These are phyloP conservation scores for Coregonus ussuriensis DNA, from an alignment of 2,797 vertebrate genomes.

Conservation along the genomic window DNA sequence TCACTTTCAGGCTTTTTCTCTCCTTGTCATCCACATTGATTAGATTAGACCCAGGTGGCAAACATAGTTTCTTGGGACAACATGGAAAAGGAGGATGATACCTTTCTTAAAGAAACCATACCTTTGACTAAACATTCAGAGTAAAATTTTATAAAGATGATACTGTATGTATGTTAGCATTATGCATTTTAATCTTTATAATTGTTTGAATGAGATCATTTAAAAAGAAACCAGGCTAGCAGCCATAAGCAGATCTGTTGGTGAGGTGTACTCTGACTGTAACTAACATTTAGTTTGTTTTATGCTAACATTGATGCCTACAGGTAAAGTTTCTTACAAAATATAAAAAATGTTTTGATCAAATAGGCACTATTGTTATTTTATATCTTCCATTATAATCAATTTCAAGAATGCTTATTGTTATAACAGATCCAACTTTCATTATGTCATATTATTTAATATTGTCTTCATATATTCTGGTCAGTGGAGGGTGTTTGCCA, in stretches of 20 bases:
- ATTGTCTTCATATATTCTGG: constrained; percentile 54
- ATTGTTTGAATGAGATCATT: background rate
- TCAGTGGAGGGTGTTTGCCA: constrained; percentile 57
- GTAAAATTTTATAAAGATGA: too few species aligned
- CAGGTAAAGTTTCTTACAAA: background rate
- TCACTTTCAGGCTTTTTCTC: constrained; percentile 96
- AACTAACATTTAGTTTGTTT: background rate
- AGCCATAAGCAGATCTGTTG: background rate
- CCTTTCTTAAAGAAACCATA: background rate
- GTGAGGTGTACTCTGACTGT: background rate
- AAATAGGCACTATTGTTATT: background rate
- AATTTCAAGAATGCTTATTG: background rate
- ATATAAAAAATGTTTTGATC: background rate
- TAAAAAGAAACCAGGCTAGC: background rate
- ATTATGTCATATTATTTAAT: background rate
- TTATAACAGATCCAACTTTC: background rate
- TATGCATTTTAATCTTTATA: constrained; percentile 13
- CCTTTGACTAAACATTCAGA: constrained; percentile 4
- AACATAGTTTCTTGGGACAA: constrained; percentile 77
- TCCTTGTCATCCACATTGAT: constrained; percentile 92
- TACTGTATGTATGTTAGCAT: background rate
- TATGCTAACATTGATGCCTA: background rate
- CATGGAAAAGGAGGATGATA: constrained; percentile 54
- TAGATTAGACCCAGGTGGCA: constrained; percentile 88
- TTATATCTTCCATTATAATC: background rate